Conservation (phyloP, 2,113 vertebrate species). For the Girardinichthys multiradiatus region DNA sequence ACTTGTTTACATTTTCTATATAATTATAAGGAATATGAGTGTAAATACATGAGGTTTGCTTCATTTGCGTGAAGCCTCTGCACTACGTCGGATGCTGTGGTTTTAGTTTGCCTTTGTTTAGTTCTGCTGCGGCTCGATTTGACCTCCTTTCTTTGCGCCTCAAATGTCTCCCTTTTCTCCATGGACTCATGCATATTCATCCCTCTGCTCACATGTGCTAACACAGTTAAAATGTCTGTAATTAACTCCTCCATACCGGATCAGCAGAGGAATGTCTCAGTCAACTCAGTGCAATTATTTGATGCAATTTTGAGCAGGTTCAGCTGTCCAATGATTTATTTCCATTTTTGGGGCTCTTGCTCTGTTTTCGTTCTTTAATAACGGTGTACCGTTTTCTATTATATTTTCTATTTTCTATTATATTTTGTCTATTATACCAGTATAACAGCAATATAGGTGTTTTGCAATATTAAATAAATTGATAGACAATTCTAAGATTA, state of each 20-base stretch:
- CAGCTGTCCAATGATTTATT: background rate
- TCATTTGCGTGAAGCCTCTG: background rate
- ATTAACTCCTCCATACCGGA: background rate
- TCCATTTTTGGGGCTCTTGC: background rate
- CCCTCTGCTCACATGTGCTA: conserved; percentile 1
- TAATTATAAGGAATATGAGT: background rate
- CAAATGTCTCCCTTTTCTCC: background rate
- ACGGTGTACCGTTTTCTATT: background rate
- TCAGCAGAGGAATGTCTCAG: background rate
- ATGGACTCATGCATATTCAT: background rate
- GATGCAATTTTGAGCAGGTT: background rate
- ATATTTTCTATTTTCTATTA: background rate
- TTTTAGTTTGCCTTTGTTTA: background rate
- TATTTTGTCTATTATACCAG: background rate
- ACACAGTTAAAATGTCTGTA: background rate
- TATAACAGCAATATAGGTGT: background rate
- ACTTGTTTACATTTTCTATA: background rate
- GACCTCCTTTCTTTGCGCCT: conserved; percentile 1
- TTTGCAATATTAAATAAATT: background rate
- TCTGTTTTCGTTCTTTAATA: background rate
- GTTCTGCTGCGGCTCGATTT: background rate
- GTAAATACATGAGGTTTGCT: background rate
- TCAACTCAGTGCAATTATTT: background rate
- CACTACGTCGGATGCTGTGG: background rate
- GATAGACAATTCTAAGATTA: background rate